phyloP scores from a whole-genome alignment of 2,113 vertebrate species.

The Nannobrachium achirus region DNA sequence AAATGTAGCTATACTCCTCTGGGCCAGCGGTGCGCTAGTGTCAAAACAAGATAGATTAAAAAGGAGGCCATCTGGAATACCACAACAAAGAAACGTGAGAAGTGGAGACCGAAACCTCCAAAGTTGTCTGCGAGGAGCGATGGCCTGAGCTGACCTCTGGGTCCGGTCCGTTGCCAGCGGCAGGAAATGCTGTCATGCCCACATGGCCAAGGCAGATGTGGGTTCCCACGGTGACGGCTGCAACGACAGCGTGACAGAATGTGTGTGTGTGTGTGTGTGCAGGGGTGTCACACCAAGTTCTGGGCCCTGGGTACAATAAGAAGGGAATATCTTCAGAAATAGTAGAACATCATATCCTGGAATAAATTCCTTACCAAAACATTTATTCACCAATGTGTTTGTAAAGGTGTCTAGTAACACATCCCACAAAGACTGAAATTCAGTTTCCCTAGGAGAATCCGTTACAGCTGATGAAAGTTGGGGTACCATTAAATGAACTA shows the following conservation, averaged over 20 bases:
- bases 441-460: too few relatives aligned
- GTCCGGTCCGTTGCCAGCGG: constrained; percentile 19
- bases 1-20: too few relatives aligned
- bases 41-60: constrained; percentile 5
- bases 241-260: constrained; percentile 18
- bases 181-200: constrained; percentile 28
- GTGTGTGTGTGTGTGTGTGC: background rate
- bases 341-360: too few relatives aligned
- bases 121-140: constrained; percentile 3
- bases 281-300: too few relatives aligned
- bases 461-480: too few relatives aligned
- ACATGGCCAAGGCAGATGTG: background rate
- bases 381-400: too few relatives aligned
- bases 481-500: too few relatives aligned
- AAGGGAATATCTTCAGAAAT: too few relatives aligned
- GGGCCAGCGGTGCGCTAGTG: background rate
- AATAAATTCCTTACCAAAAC: too few relatives aligned
- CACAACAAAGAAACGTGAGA: background rate
- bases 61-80: background rate
- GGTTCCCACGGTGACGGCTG: constrained; percentile 20
- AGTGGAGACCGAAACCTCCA: background rate
- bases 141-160: constrained; percentile 7
- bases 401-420: too few relatives aligned
- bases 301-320: too few relatives aligned
- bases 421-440: too few relatives aligned